These are phyloP conservation scores for Galeopterus variegatus DNA, from an alignment of 2,113 vertebrate species.

Conservation along the genomic window DNA sequence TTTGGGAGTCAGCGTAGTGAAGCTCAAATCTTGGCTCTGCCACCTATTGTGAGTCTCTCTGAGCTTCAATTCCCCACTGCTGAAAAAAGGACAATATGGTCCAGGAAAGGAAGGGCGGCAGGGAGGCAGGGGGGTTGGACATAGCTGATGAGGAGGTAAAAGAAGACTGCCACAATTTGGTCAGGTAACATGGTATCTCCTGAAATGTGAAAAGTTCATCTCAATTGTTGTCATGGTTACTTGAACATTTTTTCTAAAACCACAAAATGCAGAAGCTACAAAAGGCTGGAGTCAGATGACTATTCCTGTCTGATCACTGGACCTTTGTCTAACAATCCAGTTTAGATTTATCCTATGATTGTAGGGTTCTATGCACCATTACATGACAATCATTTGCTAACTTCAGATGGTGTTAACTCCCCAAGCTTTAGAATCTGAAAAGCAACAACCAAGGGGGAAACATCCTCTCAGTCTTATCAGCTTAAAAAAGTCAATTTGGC, in stretches of 20 bases:
- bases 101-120: neutral
- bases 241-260: conserved; percentile 20
- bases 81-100: neutral
- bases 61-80: neutral
- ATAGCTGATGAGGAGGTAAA: neutral
- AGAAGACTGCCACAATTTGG: neutral
- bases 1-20: neutral
- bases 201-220: neutral
- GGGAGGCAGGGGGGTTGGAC: neutral
- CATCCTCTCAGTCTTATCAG: neutral
- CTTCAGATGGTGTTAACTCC: neutral
- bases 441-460: neutral
- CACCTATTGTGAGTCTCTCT: neutral
- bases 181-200: neutral
- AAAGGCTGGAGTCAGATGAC: neutral
- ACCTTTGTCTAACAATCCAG: neutral
- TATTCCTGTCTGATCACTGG: neutral
- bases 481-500: neutral
- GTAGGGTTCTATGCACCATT: neutral
- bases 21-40: neutral
- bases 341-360: neutral
- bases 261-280: neutral
- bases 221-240: neutral
- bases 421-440: neutral
- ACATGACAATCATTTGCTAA: neutral